phyloP scores from a whole-genome alignment of 2,888 invertebrate genomes.

The Ctena decussata region DNA sequence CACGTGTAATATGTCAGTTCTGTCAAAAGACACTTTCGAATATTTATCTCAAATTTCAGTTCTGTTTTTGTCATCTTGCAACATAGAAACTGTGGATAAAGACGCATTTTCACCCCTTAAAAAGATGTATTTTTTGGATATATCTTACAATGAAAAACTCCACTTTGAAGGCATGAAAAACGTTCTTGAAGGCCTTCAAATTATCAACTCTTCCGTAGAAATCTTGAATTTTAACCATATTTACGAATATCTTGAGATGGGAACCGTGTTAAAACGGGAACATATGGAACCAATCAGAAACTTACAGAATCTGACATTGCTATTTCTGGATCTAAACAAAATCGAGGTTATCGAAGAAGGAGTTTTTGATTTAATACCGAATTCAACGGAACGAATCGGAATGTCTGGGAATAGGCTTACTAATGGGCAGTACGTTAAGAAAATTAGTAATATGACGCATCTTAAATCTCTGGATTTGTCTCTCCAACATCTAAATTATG shows the following conservation, averaged over 20 bases:
- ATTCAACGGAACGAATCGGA: slow-evolving; percentile 19
- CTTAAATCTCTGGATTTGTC: slow-evolving; percentile 44
- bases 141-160: slow-evolving; percentile 52
- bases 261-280: slow-evolving; percentile 7
- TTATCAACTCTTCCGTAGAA: slow-evolving; percentile 14
- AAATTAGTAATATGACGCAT: background rate
- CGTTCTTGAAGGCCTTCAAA: slow-evolving; percentile 35
- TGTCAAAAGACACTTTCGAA: slow-evolving; percentile 29
- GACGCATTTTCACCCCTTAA: slow-evolving; percentile 32
- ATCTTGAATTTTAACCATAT: slow-evolving; percentile 41
- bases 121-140: slow-evolving; percentile 31
- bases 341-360: slow-evolving; percentile 48
- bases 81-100: slow-evolving; percentile 9
- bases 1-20: background rate
- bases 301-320: slow-evolving; percentile 20
- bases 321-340: slow-evolving; percentile 58
- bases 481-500: slow-evolving; percentile 48
- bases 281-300: slow-evolving; percentile 39
- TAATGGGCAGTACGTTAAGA: slow-evolving; percentile 19
- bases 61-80: slow-evolving; percentile 32
- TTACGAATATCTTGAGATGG: slow-evolving; percentile 21
- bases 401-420: slow-evolving; percentile 52
- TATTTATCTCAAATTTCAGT: slow-evolving; percentile 5
- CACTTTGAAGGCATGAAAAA: slow-evolving; percentile 49
- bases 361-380: background rate